Evolutionary conservation across 2,113 vertebrate genomes (phyloP), one percentile per base, ranked within the genome.

Genomic region (Neofelis nebulosa): DNA sequence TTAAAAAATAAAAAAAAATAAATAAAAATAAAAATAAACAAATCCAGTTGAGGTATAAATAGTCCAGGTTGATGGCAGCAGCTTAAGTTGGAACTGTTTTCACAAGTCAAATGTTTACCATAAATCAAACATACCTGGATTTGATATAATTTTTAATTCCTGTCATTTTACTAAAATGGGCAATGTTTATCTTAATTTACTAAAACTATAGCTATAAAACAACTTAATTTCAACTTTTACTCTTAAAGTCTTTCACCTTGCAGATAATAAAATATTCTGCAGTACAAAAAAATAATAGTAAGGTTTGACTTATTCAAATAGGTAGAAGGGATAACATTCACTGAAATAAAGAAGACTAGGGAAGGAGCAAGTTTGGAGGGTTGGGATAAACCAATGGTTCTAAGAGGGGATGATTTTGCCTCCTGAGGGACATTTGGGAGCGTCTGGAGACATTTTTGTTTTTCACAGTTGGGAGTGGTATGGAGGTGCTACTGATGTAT

Each of bases 121-220:
- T 85, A 93, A 95, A 84, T 80, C 27, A 87, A 97, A 55, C 3
- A 27, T 23, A 63, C 2, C 8, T 89, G 29, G 31, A 80, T 81
- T 96, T 95, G 23, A 88, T 81, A 86, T 23, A 76, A 88, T 81
- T 93, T 96, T 95, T 78, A 89, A 61, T 91, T 81, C n/a, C 45
- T 71, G 3, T 81, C 23, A 82, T 91, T 82, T 85, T 69, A 78
- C 45, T 90, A 78, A 80, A 84, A 36, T 15, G 78, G 50, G 29
- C 50, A 52, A 19, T 11, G 80, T 95, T 74, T 94, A 11, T 93
- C 82, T 85, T 93, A 95, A 93, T 84, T 95, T 96, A 84, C 27
- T 86, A 55, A 97, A 90, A 81, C 27, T 55, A 50, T 66, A 65
- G 29, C 19, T 90, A 65, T 57, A 55, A 29, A 94, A 90, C 16